A percentile compares a stretch with the other conserved stretches of the same genome.
phyloP scores from a whole-genome alignment of 2,888 invertebrate genomes.

The Amphipyra berbera region DNA sequence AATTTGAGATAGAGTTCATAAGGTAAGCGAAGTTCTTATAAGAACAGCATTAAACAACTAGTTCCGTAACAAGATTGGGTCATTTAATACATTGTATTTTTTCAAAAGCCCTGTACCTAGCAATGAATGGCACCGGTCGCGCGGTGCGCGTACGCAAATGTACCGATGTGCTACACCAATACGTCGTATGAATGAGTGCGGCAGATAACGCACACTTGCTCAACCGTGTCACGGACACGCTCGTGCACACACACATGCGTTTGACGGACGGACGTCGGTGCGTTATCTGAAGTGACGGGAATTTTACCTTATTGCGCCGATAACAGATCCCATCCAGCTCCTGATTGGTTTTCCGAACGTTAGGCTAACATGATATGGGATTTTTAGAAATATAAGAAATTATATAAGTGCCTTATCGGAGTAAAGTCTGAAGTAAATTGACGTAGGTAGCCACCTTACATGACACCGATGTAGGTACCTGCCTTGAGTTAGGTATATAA shows the following conservation, averaged over 20 bases:
- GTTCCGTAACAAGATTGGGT: too few relatives aligned
- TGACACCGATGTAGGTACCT: constrained; percentile 1
- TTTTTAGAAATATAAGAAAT: constrained; percentile 18
- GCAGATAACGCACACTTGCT: constrained; percentile 61
- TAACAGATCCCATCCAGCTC: constrained; percentile 34
- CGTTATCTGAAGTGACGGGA: constrained; percentile 53
- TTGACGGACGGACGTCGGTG: constrained; percentile 15
- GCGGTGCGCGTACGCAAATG: constrained; percentile 54
- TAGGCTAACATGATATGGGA: constrained; percentile 11
- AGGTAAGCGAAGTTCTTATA: too few relatives aligned
- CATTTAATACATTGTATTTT: neutral
- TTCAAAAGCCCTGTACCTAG: constrained; percentile 20
- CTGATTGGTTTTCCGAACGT: constrained; percentile 38
- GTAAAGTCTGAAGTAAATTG: constrained; percentile 22
- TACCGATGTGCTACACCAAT: constrained; percentile 40
- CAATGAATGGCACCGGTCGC: constrained; percentile 61
- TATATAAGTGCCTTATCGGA: constrained; percentile 21
- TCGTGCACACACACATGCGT: constrained; percentile 28
- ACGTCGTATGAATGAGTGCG: constrained; percentile 62
- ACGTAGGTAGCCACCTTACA: constrained; percentile 6
- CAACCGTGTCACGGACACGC: constrained; percentile 16
- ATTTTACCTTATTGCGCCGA: constrained; percentile 62
- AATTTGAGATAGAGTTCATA: too few relatives aligned
- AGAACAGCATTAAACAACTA: too few relatives aligned
- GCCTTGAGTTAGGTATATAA: neutral